Base-by-base conservation (phyloP, 2,113 vertebrate genomes). In the Rhineura floridana region DNA sequence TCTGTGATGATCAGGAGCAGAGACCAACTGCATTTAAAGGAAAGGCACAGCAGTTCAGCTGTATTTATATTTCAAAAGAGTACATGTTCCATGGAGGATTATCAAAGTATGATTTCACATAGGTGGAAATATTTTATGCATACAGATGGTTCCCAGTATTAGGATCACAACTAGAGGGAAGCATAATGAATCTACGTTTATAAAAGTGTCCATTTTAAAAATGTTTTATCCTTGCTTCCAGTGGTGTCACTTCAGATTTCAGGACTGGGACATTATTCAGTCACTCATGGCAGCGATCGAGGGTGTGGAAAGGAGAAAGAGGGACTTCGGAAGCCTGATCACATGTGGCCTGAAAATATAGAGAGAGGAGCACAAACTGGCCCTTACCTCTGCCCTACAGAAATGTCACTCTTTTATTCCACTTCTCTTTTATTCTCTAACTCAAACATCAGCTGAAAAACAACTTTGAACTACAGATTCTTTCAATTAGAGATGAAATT, bases 11-110 rank as follows among this genome's bases (percentile, higher is more conserved):
- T 81, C 7, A 90, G 46, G 67, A 85, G 59, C 92, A 77, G 83
- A 91, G 21, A 5, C 11, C 4, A 50, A 15, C 19, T 52, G 39
- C 86, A 77, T 77, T 88, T 67, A 84, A 92, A 87, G 69, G 50
- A 9, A 81, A 86, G 87, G 0, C 2, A 44, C 23, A 87, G 15
- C 1, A 87, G 78, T 59, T 87, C 82, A 28, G 59, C 72, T 3
- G 1, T 77, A 81, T 84, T 91, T 91, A 62, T 69, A 70, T 93
- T 93, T 92, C 85, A 92, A 94, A 94, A 25, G 12, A 30, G 52
- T 89, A 86, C 88, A 12, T 8, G 81, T 19, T 80, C 69, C 0
- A 3, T 81, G 90, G 83, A 85, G 83, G 73, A 55, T 86, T 88
- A 62, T 81, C 82, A 84, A 93, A 93, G 84, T 33, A 42, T 89